Base-by-base conservation (phyloP, 1,140 invertebrate species). In the Conus betulinus region DNA sequence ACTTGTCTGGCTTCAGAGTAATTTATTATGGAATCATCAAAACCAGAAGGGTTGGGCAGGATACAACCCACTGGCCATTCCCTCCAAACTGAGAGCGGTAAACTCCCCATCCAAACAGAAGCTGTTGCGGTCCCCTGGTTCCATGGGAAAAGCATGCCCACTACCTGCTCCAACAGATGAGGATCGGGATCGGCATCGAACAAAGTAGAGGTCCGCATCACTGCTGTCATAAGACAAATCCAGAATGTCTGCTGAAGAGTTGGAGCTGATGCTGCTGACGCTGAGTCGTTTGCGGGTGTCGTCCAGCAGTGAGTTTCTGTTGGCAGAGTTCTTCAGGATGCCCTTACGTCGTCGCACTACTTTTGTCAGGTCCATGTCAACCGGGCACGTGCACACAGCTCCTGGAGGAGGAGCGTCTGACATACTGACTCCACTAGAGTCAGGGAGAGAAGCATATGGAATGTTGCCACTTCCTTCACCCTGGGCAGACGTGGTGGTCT, bases 161-260 rank as follows among this genome's bases (percentile, higher is more conserved):
- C 57, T 27, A 6, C 84, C 27, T 23, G 23, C 23, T 25, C 84
- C 39, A 6, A 51, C 10, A 5, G 84, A 39, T 27, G 60, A 39
- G 23, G 84, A n/a, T 27, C 11, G 52, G 52, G 10, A 25, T 8
- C 60, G 25, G 57, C 15, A 27, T 17, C 57, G 51, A 11, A 63
- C 27, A 57, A 87, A 17, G 39, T 81, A 88, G n/a, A 87, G 90
- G n/a, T 90, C 90, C 55, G 87, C 92, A 23, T 95, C 94, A 25
- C 88, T 88, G 85, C 94, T 94, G 89, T 95, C 94, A 78, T 95
- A 95, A 5, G 93, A 94, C 89, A 95, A 93, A 89, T 95, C 93
- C 27, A 95, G 89, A 85, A 95, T 93, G 88, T 95, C 94, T 57
- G 92, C 93, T 5, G 94, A 95, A 5, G 94, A 95, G 89, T 94